A percentile compares a stretch with the other conserved stretches of the same genome.
These are phyloP conservation scores for Bombyx huttoni DNA, from an alignment of 2,888 invertebrate genomes.

Conservation along the genomic window DNA sequence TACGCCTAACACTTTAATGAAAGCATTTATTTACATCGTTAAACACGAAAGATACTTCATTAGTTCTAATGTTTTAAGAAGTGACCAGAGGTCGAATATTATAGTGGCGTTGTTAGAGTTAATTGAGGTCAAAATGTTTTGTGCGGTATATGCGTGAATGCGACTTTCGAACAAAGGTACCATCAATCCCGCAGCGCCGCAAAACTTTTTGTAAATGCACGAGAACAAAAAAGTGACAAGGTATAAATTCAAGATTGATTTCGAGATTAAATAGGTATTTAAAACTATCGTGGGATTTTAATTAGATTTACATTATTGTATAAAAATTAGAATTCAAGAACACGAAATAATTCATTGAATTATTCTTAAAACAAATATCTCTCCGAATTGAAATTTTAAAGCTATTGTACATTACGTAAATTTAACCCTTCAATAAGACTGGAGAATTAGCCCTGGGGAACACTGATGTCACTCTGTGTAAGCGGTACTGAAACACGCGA, in stretches of 20 bases:
- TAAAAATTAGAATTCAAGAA: background rate
- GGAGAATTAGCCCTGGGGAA: slow-evolving; percentile 19
- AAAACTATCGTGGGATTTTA: background rate
- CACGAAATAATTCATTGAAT: background rate
- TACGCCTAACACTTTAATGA: slow-evolving; percentile 31
- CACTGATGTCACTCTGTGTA: slow-evolving; percentile 16
- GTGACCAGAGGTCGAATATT: slow-evolving; percentile 48
- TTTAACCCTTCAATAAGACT: background rate
- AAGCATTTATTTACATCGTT: slow-evolving; percentile 42
- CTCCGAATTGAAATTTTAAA: too few relatives aligned
- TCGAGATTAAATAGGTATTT: slow-evolving; percentile 18
- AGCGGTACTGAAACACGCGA: slow-evolving; percentile 29
- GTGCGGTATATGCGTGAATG: slow-evolving; percentile 39
- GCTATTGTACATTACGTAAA: too few relatives aligned
- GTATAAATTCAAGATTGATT: slow-evolving; percentile 34
- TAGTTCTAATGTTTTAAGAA: slow-evolving; percentile 45
- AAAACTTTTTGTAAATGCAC: slow-evolving; percentile 22
- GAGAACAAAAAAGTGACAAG: slow-evolving; percentile 35
- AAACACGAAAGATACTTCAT: slow-evolving; percentile 49
- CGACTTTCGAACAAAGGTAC: slow-evolving; percentile 47
- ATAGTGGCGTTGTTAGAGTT: slow-evolving; percentile 40
- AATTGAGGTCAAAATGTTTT: slow-evolving; percentile 55
- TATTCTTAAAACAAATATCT: too few relatives aligned
- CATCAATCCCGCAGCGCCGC: slow-evolving; percentile 37
- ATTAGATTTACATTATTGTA: background rate